Percentiles rank a stretch among this genome's conserved stretches.
Conservation (phyloP, 2,888 invertebrate genomes). For the Idaea biselata region DNA sequence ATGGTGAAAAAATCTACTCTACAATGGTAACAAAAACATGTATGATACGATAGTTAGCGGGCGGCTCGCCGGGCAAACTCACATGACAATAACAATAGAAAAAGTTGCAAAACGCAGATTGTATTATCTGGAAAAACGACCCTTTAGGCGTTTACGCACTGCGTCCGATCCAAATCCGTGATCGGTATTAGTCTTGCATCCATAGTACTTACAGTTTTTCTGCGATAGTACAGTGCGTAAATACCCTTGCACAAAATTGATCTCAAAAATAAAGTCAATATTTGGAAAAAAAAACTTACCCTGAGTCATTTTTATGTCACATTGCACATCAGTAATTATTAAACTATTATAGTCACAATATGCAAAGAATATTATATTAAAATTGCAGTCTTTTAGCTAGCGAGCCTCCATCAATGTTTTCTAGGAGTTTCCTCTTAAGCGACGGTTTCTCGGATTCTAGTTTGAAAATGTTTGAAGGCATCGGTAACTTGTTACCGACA, state of each 20-base stretch:
- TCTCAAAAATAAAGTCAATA: constrained; percentile 8
- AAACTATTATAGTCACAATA: constrained; percentile 7
- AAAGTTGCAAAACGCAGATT: too few species aligned
- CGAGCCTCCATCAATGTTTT: constrained; percentile 85
- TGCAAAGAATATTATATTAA: constrained; percentile 47
- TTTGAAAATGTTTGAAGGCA: constrained; percentile 84
- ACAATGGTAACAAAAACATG: too few species aligned
- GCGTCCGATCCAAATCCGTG: too few species aligned
- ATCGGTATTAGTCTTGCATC: too few species aligned
- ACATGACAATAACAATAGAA: too few species aligned
- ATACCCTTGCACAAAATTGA: constrained; percentile 7
- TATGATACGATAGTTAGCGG: too few species aligned
- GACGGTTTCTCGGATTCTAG: constrained; percentile 84
- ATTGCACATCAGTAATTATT: constrained; percentile 46
- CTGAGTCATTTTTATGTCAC: constrained; percentile 19
- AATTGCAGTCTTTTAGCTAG: constrained; percentile 85
- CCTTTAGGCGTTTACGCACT: too few species aligned
- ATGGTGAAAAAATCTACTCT: too few species aligned
- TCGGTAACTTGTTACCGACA: constrained; percentile 89
- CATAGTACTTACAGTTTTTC: too few species aligned
- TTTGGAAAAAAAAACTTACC: constrained; percentile 10
- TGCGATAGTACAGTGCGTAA: constrained; percentile 5
- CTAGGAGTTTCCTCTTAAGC: constrained; percentile 88
- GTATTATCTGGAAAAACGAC: too few species aligned
- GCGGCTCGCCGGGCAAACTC: too few species aligned